These are phyloP conservation scores for Anabas testudineus DNA, from an alignment of 2,797 vertebrate species.

Conservation along the genomic window DNA sequence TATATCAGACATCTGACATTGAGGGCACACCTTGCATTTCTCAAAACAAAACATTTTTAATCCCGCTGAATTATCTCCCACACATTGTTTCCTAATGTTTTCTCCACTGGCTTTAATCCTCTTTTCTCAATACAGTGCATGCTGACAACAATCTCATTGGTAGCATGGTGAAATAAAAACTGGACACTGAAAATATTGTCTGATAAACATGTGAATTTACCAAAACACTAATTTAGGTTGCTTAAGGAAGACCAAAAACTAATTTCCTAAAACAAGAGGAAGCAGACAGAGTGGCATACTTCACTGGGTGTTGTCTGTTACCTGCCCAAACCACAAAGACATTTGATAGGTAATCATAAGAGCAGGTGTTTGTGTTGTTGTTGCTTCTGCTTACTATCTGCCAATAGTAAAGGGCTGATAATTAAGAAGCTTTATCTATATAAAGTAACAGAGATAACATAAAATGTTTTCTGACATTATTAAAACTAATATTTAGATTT, in stretches of 20 bases:
- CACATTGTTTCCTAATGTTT: neutral
- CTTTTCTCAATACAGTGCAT: neutral
- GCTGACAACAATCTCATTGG: neutral
- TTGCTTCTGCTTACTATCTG: constrained; percentile 7
- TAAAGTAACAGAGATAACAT: neutral
- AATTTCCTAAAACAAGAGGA: constrained; percentile 8
- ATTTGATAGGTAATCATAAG: constrained; percentile 36
- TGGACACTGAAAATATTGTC: neutral
- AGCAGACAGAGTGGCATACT: neutral
- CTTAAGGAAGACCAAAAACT: neutral
- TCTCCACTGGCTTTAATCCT: constrained; percentile 2
- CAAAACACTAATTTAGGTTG: too few species aligned
- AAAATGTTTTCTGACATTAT: neutral
- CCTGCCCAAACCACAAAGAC: constrained; percentile 26
- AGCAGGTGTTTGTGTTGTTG: constrained; percentile 9
- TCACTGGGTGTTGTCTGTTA: constrained; percentile 24
- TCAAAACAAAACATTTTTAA: constrained; percentile 23
- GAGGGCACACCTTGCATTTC: constrained; percentile 31
- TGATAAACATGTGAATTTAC: neutral
- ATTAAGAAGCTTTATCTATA: neutral
- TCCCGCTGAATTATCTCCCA: constrained; percentile 17
- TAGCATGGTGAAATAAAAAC: neutral
- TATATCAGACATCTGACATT: constrained; percentile 40
- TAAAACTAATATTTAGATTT: neutral
- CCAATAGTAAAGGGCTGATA: constrained; percentile 6